These are phyloP conservation scores for Globodera rostochiensis DNA, from an alignment of 1,140 invertebrate genomes.

Conservation along the genomic window DNA sequence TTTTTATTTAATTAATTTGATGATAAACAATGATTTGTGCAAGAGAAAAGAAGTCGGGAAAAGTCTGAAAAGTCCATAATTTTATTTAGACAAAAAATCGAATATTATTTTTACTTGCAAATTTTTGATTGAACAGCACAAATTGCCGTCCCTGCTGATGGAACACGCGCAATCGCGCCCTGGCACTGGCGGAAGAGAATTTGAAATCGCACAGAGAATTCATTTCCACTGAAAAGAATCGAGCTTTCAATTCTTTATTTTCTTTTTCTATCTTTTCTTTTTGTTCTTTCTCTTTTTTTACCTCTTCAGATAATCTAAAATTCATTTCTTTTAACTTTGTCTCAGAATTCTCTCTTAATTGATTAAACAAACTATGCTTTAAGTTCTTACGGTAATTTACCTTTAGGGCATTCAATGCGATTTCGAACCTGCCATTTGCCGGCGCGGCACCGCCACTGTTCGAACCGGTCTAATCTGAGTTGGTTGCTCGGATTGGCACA, in stretches of 20 bases:
- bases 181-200: constrained; percentile 23
- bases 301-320: no score
- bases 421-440: constrained; percentile 52
- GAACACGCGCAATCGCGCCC: constrained; percentile 40
- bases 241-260: no score
- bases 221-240: background rate
- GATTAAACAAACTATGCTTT: no score
- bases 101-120: constrained; percentile 39
- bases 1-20: background rate
- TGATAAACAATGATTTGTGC: constrained; percentile 41
- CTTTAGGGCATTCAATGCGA: constrained; percentile 39
- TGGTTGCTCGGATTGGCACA: constrained; percentile 32
- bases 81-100: background rate
- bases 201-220: constrained; percentile 34
- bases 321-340: no score
- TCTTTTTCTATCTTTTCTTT: no score
- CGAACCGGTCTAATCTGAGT: constrained; percentile 33
- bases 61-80: constrained; percentile 35
- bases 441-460: constrained; percentile 46
- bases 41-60: constrained; percentile 43
- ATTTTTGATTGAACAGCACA: constrained; percentile 52
- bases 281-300: no score
- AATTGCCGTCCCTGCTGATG: constrained; percentile 47
- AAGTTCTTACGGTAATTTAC: no score
- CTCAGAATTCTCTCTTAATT: no score